Percentiles rank a stretch among this genome's conserved stretches.
These are phyloP conservation scores for Actinernus sp. DNA, from an alignment of 92 coral and sea anemone genomes.

Conservation along the genomic window DNA sequence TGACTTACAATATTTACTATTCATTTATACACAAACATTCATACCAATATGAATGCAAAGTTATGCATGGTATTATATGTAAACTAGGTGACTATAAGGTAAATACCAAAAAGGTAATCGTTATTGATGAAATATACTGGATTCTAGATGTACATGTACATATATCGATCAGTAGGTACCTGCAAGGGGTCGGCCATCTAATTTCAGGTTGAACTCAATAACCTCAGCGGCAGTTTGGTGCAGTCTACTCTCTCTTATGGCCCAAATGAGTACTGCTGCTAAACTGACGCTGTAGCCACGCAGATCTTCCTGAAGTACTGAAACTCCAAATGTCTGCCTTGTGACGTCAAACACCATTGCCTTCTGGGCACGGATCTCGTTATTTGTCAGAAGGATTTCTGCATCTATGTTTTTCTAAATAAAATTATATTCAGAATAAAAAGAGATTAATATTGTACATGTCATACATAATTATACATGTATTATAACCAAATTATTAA, in stretches of 20 bases:
- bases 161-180: too few species aligned
- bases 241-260: conserved; percentile 20
- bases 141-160: too few species aligned
- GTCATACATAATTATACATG: too few species aligned
- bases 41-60: neutral
- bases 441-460: too few species aligned
- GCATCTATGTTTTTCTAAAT: conserved; percentile 15
- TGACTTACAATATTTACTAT: too few species aligned
- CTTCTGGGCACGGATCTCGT: conserved; percentile 17
- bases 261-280: conserved; percentile 7
- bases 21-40: neutral
- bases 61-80: neutral
- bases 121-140: too few species aligned
- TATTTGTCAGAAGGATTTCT: conserved; percentile 9
- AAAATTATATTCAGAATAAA: too few species aligned
- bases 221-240: conserved; percentile 8
- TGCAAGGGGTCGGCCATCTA: conserved; percentile 29
- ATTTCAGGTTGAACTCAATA: conserved; percentile 8
- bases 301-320: conserved; percentile 1
- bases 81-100: neutral
- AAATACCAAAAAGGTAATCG: too few species aligned
- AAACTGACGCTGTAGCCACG: conserved; percentile 19
- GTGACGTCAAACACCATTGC: conserved; percentile 4
- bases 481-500: too few species aligned
- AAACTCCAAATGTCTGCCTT: neutral